Percentiles rank a stretch among this genome's conserved stretches.
Evolutionary conservation across 1,140 invertebrate species (phyloP).

Genomic region (Lepidurus arcticus): DNA sequence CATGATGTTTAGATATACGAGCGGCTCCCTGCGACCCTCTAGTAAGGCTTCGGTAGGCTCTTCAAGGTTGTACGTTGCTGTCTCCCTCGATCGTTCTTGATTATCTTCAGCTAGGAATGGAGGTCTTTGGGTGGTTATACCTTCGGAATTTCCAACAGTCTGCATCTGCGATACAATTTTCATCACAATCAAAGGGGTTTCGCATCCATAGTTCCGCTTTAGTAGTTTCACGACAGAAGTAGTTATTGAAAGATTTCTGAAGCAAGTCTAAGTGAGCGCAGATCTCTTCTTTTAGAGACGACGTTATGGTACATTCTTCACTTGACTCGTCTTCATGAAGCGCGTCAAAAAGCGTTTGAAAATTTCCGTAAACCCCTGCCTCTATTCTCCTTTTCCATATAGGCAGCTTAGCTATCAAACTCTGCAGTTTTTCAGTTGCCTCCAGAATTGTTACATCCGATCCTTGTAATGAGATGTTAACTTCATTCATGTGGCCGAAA

Average conservation of each 20-base stretch:
- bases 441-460: neutral
- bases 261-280: neutral
- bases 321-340: neutral
- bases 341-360: neutral
- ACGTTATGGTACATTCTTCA: neutral
- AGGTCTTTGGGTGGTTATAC: too few relatives aligned
- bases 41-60: too few relatives aligned
- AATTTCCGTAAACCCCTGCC: neutral
- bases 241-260: neutral
- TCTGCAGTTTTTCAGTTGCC: too few relatives aligned
- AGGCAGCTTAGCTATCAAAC: too few relatives aligned
- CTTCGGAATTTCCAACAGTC: too few relatives aligned
- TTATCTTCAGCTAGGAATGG: too few relatives aligned
- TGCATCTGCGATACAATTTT: neutral
- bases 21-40: too few relatives aligned
- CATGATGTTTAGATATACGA: too few relatives aligned
- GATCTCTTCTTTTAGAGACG: neutral
- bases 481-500: slow-evolving; percentile 36
- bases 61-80: too few relatives aligned
- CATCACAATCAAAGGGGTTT: too few relatives aligned
- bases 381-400: neutral
- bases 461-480: slow-evolving; percentile 37
- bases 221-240: neutral
- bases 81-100: too few relatives aligned
- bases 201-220: too few relatives aligned